Percentiles rank a stretch among this genome's conserved stretches.
Evolutionary conservation across 1,140 invertebrate species (phyloP).

Genomic region (Rhyzopertha dominica): DNA sequence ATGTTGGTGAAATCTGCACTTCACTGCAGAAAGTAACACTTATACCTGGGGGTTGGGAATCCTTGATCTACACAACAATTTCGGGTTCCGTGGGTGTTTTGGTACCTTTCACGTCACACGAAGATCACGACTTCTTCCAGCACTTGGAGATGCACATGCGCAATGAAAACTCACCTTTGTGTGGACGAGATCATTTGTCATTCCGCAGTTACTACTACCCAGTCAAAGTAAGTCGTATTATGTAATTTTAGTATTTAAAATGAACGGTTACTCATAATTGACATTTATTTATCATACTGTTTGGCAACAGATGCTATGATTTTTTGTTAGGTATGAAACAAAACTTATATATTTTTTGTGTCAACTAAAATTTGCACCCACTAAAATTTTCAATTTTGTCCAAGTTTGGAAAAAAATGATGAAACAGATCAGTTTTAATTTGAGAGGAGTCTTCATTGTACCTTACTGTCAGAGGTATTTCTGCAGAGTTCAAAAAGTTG

Average conservation of each 20-base stretch:
- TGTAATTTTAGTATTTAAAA: conserved; percentile 1
- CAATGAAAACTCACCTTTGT: conserved; percentile 91
- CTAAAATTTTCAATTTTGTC: too few species aligned
- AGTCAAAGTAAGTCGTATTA: conserved; percentile 83
- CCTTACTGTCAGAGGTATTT: too few species aligned
- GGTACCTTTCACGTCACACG: conserved; percentile 95
- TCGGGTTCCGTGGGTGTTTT: conserved; percentile 94
- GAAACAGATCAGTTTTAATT: too few species aligned
- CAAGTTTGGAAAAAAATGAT: too few species aligned
- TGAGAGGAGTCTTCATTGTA: too few species aligned
- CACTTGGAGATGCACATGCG: conserved; percentile 99
- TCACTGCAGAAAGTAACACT: conserved; percentile 91
- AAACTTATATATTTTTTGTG: too few species aligned
- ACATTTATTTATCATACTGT: too few species aligned
- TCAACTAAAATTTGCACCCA: too few species aligned
- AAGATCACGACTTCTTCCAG: conserved; percentile 99
- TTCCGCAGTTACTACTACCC: conserved; percentile 98
- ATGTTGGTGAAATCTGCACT: conserved; percentile 92
- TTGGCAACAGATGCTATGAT: too few species aligned
- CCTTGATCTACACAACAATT: conserved; percentile 91
- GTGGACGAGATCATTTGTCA: conserved; percentile 95
- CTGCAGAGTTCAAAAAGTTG: too few species aligned
- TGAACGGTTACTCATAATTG: too few species aligned
- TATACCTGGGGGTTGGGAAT: conserved; percentile 95
- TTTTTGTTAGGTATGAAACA: too few species aligned